These are phyloP conservation scores for Gobionotothen gibberifrons DNA, from an alignment of 2,797 vertebrate species.

Conservation along the genomic window DNA sequence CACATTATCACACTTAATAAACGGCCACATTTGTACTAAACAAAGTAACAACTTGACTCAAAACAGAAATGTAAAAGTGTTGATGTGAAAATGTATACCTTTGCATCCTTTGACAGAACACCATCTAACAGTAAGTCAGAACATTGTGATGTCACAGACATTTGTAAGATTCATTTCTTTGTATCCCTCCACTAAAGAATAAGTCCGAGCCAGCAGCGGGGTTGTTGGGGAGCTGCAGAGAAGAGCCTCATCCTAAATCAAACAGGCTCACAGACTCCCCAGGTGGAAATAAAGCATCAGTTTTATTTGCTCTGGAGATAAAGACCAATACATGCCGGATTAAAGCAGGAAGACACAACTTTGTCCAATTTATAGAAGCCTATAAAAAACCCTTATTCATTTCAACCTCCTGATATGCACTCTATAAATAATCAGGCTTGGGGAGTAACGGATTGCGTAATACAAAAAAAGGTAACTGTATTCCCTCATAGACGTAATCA, in stretches of 20 bases:
- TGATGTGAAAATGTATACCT: background rate
- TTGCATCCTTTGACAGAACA: background rate
- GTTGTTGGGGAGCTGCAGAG: constrained; percentile 28
- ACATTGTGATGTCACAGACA: background rate
- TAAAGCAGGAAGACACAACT: constrained; percentile 51
- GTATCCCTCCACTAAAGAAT: constrained; percentile 2
- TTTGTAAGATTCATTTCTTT: constrained; percentile 4
- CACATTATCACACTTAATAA: too few species aligned
- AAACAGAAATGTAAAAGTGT: background rate
- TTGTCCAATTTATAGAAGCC: constrained; percentile 45
- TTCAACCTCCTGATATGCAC: constrained; percentile 26
- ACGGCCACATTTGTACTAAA: too few species aligned
- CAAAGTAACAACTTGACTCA: too few species aligned
- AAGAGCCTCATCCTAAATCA: constrained; percentile 71
- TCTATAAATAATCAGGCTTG: constrained; percentile 44
- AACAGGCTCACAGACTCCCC: constrained; percentile 53
- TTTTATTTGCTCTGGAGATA: constrained; percentile 57
- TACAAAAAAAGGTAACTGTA: too few species aligned
- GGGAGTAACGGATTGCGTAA: too few species aligned
- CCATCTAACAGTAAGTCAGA: background rate
- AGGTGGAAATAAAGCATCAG: constrained; percentile 37
- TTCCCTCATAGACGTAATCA: too few species aligned
- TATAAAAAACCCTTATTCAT: constrained; percentile 47
- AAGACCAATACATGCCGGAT: constrained; percentile 58
- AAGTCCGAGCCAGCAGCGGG: constrained; percentile 11